Conservation (phyloP, 1,140 invertebrate species). For the Sarcophaga peregrina region DNA sequence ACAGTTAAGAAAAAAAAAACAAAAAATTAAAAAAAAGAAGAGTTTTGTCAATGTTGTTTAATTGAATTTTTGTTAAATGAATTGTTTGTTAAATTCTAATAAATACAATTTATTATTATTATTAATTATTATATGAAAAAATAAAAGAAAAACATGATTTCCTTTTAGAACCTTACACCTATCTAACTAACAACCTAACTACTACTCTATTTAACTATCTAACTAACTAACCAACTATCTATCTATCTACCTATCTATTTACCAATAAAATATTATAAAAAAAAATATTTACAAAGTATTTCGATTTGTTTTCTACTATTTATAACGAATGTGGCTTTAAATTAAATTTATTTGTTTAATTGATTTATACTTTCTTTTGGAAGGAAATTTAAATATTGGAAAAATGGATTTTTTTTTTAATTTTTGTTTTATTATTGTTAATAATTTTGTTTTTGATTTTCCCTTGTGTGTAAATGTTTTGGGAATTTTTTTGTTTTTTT, state of each 20-base stretch:
- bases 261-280: background rate
- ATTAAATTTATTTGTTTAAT: background rate
- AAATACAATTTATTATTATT: background rate
- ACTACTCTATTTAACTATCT: slow-evolving; percentile 5
- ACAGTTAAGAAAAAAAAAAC: background rate
- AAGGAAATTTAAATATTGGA: background rate
- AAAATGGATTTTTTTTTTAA: background rate
- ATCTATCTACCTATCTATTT: background rate
- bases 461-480: background rate
- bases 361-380: background rate
- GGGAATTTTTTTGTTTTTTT: background rate
- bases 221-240: background rate
- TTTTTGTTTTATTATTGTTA: background rate
- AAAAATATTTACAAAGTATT: background rate
- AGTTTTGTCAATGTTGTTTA: slow-evolving; percentile 39
- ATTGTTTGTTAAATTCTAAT: slow-evolving; percentile 33
- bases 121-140: too few species aligned
- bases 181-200: slow-evolving; percentile 1
- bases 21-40: background rate
- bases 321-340: slow-evolving; percentile 22
- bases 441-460: background rate
- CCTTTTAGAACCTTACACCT: background rate
- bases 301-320: background rate
- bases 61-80: slow-evolving; percentile 33
- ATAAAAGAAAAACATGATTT: background rate